Evolutionary conservation across 2,113 vertebrate genomes (phyloP), one percentile per base, ranked within the genome.

Genomic region (Vulpes ferrilata): DNA sequence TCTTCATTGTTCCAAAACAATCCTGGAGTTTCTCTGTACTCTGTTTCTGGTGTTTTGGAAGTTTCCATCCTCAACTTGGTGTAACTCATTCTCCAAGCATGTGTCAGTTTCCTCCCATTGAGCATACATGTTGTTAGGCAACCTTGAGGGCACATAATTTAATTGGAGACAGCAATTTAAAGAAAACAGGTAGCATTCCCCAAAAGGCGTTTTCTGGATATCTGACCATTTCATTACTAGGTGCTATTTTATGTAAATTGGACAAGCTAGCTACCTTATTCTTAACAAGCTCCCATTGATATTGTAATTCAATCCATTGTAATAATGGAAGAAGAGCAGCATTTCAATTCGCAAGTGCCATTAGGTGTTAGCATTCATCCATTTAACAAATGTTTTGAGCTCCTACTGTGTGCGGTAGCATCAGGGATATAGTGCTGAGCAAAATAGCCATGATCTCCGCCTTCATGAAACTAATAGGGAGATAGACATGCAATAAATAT

Each of bases 1-100:
- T 64, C 78, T 87, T 86, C 59, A 51, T 82, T 76, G 51, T 90
- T 95, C 81, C n/a, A 55, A 11, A 90, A 88, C 19, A 93, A 22
- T n/a, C 62, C 35, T 15, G 43, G 25, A 17, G 38, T 90, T 88
- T 83, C 57, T 76, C 60, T 93, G 59, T 71, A 17, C n/a, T 81
- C 90, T 59, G 2, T 67, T 69, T 48, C 32, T 25, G 73, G 22
- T 90, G 53, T 64, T 91, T 59, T 38, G 83, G 71, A 97, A 80
- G n/a, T 65, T 62, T 90, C 65, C 82, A 80, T 91, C 65, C 62
- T 86, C 30, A 13, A 38, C 32, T 30, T 69, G 51, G 22, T 22
- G 0, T 76, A 74, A 88, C 15, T 90, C 64, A 57, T 86, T 48
- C 53, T 88, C 76, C 69, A 93, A 80, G 57, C 35, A 30, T n/a